A percentile compares a stretch with the other conserved stretches of the same genome.
These are phyloP conservation scores for Peromyscus melanophrys DNA, from an alignment of 2,797 vertebrate species.

Conservation along the genomic window DNA sequence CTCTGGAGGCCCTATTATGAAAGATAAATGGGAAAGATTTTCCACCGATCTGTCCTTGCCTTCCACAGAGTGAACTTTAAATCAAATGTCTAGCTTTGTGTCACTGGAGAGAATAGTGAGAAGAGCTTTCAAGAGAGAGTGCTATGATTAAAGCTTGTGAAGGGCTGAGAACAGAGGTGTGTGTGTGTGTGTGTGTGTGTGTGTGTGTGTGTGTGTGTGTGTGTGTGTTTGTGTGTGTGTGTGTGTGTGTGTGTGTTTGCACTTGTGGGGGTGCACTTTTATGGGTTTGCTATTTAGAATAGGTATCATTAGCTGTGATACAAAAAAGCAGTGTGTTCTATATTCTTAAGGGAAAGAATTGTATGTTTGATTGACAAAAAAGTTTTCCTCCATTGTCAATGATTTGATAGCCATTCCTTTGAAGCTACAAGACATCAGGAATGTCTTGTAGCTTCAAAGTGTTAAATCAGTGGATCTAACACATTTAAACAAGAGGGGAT, in stretches of 20 bases:
- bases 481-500: neutral
- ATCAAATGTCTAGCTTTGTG: constrained; percentile 69
- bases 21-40: constrained; percentile 68
- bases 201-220: neutral
- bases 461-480: neutral
- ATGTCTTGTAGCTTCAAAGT: too few species aligned
- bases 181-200: neutral
- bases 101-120: constrained; percentile 57
- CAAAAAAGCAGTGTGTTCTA: neutral
- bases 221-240: neutral
- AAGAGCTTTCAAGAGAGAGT: constrained; percentile 57
- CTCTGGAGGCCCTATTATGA: constrained; percentile 10
- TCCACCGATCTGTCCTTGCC: constrained; percentile 53
- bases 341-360: neutral
- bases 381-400: neutral
- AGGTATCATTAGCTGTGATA: neutral
- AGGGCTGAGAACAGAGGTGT: neutral
- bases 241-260: neutral
- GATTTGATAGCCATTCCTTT: neutral
- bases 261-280: neutral
- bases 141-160: constrained; percentile 44
- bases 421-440: neutral
- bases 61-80: constrained; percentile 72
- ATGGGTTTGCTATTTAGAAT: neutral
- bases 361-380: neutral